phyloP scores from a whole-genome alignment of 2,113 vertebrate genomes.

The Pongo pygmaeus region DNA sequence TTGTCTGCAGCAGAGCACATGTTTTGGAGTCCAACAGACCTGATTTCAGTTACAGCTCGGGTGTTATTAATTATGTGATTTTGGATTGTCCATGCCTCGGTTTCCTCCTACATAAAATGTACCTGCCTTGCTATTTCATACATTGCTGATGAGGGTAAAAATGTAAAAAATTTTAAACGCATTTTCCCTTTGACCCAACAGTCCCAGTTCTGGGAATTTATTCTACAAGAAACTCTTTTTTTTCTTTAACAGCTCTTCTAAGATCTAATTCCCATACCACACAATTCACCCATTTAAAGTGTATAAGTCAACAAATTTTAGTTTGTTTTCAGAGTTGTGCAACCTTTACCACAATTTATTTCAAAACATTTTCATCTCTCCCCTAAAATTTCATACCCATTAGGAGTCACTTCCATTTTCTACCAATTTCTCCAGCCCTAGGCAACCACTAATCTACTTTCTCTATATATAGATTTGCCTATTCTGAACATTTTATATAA shows the following conservation, averaged over 20 bases:
- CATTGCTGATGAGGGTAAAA: not conserved
- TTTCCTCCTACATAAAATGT: not conserved
- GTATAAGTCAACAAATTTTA: not conserved
- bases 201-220: not conserved
- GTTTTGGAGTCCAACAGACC: not conserved
- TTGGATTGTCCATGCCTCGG: not conserved
- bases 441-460: not conserved
- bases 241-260: not conserved
- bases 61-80: not conserved
- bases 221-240: not conserved
- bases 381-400: not conserved
- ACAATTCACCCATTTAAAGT: not conserved
- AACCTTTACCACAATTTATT: not conserved
- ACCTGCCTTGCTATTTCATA: not conserved
- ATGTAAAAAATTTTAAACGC: slow-evolving; percentile 10
- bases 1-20: not conserved
- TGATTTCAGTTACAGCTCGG: not conserved
- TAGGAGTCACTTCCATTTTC: not conserved
- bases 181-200: not conserved
- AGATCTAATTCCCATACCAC: not conserved
- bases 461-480: not conserved
- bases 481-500: not conserved
- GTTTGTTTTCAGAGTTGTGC: not conserved
- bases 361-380: not conserved
- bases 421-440: not conserved